These are phyloP conservation scores for Sinotaia quadrata DNA, from an alignment of 2,888 invertebrate species.

Conservation along the genomic window DNA sequence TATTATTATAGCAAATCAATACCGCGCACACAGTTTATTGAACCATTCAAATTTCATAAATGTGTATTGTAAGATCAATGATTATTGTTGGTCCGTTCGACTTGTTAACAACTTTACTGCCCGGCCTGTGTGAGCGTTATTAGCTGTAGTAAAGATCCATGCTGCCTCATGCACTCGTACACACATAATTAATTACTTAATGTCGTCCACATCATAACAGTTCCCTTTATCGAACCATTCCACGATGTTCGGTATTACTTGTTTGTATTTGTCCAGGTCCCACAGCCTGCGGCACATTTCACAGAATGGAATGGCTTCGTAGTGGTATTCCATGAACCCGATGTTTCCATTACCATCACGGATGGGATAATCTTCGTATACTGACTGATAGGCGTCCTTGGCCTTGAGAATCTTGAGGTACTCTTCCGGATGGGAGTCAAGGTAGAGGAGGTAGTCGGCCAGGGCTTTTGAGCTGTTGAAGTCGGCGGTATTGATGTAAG, in stretches of 20 bases:
- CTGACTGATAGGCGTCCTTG: conserved; percentile 17
- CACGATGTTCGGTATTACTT: conserved; percentile 8
- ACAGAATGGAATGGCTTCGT: conserved; percentile 27
- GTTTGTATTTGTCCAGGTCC: conserved; percentile 29
- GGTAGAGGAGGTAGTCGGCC: conserved; percentile 17
- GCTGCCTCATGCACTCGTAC: no score
- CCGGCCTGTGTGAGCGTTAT: no score
- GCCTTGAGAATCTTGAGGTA: conserved; percentile 20
- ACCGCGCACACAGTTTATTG: no score
- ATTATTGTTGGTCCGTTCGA: no score
- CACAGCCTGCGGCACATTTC: conserved; percentile 35
- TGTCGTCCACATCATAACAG: background rate
- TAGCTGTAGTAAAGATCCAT: no score
- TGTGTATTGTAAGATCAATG: no score
- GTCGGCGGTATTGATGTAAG: conserved; percentile 20
- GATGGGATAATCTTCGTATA: conserved; percentile 23
- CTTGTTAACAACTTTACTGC: no score
- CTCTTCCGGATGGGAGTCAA: conserved; percentile 21
- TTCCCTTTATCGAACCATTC: conserved; percentile 10
- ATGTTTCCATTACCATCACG: background rate
- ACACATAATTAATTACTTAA: background rate
- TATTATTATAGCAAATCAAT: no score
- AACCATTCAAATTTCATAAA: no score
- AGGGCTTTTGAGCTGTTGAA: conserved; percentile 16
- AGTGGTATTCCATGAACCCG: conserved; percentile 24